A percentile compares a stretch with the other conserved stretches of the same genome.
Conservation (phyloP, 2,113 vertebrate species). For the Pristiophorus japonicus region DNA sequence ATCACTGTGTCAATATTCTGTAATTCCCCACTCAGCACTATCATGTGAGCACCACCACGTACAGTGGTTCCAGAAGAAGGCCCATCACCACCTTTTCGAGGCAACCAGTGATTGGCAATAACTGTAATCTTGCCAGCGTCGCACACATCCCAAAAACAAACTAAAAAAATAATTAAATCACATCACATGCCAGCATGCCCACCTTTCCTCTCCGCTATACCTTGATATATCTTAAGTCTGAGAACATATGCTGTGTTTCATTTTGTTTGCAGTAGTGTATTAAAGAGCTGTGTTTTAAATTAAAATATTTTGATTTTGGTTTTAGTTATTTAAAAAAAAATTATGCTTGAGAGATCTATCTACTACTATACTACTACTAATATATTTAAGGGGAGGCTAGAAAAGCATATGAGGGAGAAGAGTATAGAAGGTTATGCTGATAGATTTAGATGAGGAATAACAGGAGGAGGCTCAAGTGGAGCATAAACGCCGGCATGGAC, state of each 20-base stretch:
- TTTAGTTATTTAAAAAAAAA: too few relatives aligned
- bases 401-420: too few relatives aligned
- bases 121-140: not conserved
- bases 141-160: not conserved
- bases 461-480: too few relatives aligned
- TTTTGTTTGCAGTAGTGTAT: not conserved
- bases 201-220: not conserved
- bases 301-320: not conserved
- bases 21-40: not conserved
- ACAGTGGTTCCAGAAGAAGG: not conserved
- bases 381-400: too few relatives aligned
- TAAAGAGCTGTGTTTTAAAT: not conserved
- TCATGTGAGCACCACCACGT: not conserved
- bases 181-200: not conserved
- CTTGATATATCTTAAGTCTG: not conserved
- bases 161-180: not conserved
- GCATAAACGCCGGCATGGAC: too few relatives aligned
- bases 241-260: not conserved
- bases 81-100: not conserved
- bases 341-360: not conserved
- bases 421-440: too few relatives aligned
- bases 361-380: too few relatives aligned
- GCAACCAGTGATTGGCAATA: not conserved
- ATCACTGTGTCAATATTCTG: not conserved
- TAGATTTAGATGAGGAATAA: too few relatives aligned